Evolutionary conservation across 1,140 invertebrate genomes (phyloP).

Genomic region (Idris sp.): DNA sequence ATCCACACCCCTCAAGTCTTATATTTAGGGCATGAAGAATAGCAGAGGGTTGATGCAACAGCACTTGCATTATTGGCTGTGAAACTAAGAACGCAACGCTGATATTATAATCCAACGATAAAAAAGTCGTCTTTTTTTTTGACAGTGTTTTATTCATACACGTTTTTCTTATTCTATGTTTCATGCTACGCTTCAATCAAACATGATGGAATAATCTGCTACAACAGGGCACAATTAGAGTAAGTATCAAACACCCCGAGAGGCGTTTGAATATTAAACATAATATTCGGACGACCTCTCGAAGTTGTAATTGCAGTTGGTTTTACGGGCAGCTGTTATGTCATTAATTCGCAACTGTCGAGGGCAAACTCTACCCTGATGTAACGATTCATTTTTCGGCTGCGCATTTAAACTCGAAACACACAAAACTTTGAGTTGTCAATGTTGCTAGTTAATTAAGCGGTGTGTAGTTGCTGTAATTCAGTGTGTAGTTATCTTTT

Average conservation of each 20-base stretch:
- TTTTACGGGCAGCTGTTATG: conserved; percentile 6
- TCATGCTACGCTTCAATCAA: conserved; percentile 76
- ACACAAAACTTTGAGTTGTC: conserved; percentile 17
- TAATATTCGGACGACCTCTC: conserved; percentile 23
- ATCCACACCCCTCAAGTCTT: conserved; percentile 28
- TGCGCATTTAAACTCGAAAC: too few relatives aligned
- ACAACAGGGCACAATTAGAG: conserved; percentile 82
- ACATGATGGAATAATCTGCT: conserved; percentile 64
- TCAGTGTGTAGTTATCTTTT: too few relatives aligned
- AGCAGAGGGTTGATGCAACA: conserved; percentile 36
- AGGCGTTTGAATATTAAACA: conserved; percentile 34
- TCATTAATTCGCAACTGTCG: conserved; percentile 1
- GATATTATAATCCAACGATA: conserved; percentile 34
- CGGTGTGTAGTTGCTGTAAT: neutral
- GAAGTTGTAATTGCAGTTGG: conserved; percentile 25
- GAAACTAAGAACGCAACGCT: conserved; percentile 43
- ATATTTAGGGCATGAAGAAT: conserved; percentile 57
- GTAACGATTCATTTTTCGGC: too few relatives aligned
- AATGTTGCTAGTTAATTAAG: neutral
- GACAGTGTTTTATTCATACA: conserved; percentile 50
- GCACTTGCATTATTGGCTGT: conserved; percentile 56
- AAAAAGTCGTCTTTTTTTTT: conserved; percentile 21
- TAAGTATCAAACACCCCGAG: conserved; percentile 76
- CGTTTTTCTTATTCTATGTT: conserved; percentile 74
- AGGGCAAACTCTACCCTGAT: too few relatives aligned